Base-by-base conservation (phyloP, 2,797 vertebrate genomes). In the Chaetophractus vellerosus region DNA sequence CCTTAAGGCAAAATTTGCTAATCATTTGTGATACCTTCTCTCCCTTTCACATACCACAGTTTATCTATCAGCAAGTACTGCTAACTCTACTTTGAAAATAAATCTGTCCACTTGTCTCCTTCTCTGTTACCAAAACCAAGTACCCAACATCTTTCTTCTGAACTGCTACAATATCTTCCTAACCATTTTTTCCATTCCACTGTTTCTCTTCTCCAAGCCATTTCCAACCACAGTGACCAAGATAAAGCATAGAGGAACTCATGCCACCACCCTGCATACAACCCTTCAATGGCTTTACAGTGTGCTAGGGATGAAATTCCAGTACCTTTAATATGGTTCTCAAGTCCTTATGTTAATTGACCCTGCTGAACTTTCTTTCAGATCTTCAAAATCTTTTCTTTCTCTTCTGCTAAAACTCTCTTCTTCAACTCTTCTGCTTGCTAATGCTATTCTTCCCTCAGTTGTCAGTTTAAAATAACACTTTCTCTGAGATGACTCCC, bases 201-300 rank as follows among this genome's bases (percentile, higher is more conserved):
- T 45, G 10, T 12, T 64, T 14, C 26, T 50, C 26, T 78, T 50
- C 64, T 71, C 8, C 48, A 87, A 88, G 16, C 7, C 15, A 28
- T 59, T 90, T 66, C 55, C 24, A 74, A 63, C 2, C 28, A 81
- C 10, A 33, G 12, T 19, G 15, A 74, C 59, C 11, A 91, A n/a
- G 16, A 74, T 18, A 83, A 95, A 95, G 83, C 52, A 81, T 38
- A 75, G 33, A 52, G 31, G 72, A 92, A 74, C 6, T 86, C 8
- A 0, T 74, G 15, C 36, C 18, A 78, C 26, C 33, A 12, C 18
- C 3, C 12, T 59, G 55, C 57, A 21, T 24, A 33, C 48, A 92
- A 71, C 1, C 6, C n/a, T 91, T 72, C 11, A 64, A 55, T 88
- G 24, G 64, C 38, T 72, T 71, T 12, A 76, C 21, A 81, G 3